Percentiles rank a stretch among this genome's conserved stretches.
Evolutionary conservation across 2,797 vertebrate species (phyloP).

Genomic region (Aphelocoma californica): DNA sequence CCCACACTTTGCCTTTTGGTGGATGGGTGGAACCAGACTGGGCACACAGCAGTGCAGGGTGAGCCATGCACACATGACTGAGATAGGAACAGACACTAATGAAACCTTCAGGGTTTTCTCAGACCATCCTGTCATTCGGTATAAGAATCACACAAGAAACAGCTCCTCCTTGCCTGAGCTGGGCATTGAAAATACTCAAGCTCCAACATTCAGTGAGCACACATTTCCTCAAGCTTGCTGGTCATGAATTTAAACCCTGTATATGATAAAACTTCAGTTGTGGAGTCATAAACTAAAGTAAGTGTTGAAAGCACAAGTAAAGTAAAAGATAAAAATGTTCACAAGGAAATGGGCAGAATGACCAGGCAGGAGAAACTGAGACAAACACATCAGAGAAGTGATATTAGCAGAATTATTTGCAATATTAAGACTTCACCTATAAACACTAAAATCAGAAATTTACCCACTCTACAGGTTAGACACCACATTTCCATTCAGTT

Average conservation of each 20-base stretch:
- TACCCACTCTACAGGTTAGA: neutral
- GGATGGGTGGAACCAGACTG: neutral
- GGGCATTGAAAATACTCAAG: neutral
- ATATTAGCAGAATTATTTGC: neutral
- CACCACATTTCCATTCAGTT: neutral
- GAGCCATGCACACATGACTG: neutral
- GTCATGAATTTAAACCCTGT: neutral
- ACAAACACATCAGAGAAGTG: neutral
- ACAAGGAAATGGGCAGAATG: neutral
- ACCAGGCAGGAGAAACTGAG: neutral
- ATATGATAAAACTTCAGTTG: neutral
- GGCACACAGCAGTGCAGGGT: neutral
- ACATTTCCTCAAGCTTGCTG: neutral
- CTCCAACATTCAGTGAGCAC: neutral
- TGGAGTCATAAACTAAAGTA: neutral
- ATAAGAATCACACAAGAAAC: slow-evolving; percentile 31
- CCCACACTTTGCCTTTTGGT: neutral
- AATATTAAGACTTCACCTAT: neutral
- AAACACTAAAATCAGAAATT: neutral
- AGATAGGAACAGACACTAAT: slow-evolving; percentile 14
- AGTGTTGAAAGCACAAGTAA: neutral
- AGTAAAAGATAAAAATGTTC: neutral
- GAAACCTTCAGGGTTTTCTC: slow-evolving; percentile 16
- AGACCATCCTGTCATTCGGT: slow-evolving; percentile 19
- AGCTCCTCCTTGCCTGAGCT: neutral